phyloP scores from a whole-genome alignment of 2,113 vertebrate genomes.

The Engraulis encrasicolus region DNA sequence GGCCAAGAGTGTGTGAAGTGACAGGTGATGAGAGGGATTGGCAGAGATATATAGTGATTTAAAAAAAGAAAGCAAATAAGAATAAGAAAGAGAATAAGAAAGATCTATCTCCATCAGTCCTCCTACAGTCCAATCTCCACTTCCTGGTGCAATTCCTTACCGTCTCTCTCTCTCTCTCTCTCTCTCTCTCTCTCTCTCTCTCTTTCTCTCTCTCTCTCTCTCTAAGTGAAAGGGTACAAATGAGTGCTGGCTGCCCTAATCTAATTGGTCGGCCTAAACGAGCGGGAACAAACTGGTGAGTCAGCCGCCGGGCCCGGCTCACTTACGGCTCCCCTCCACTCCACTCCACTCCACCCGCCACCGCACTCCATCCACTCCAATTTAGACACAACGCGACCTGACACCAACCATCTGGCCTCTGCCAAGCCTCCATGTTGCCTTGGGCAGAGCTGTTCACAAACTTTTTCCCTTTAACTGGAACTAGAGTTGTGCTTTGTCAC shows the following conservation, averaged over 20 bases:
- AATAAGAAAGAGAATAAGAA: neutral
- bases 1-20: neutral
- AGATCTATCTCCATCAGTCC: conserved; percentile 33
- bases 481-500: too few species aligned
- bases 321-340: too few species aligned
- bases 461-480: too few species aligned
- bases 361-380: conserved; percentile 1
- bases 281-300: conserved; percentile 2
- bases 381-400: neutral
- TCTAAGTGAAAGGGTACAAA: conserved; percentile 38
- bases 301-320: neutral
- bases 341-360: too few species aligned
- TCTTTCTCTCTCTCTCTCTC: neutral
- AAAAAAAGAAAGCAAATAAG: neutral
- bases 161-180: neutral
- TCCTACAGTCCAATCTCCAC: conserved; percentile 9
- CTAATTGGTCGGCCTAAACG: conserved; percentile 33
- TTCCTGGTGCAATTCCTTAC: neutral
- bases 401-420: neutral
- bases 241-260: conserved; percentile 8
- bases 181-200: neutral
- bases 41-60: neutral
- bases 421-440: too few species aligned
- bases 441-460: too few species aligned
- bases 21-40: conserved; percentile 24